A percentile compares a stretch with the other conserved stretches of the same genome.
phyloP scores from a whole-genome alignment of 2,113 vertebrate species.

The Pipra filicauda region DNA sequence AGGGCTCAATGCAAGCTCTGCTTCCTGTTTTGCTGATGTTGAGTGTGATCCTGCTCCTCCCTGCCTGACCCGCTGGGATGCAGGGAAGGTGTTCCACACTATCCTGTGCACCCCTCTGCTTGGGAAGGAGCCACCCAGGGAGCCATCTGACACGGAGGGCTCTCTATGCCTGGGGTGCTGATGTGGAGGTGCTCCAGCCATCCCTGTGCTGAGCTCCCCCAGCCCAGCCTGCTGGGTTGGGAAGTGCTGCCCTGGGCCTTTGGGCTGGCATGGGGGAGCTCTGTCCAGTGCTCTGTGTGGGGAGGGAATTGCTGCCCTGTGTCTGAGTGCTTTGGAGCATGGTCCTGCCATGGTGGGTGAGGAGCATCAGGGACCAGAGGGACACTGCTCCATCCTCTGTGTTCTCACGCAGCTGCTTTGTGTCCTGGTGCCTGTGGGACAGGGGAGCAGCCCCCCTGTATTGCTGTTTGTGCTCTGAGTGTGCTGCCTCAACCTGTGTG shows the following conservation, averaged over 20 bases:
- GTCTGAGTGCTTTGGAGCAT: background rate
- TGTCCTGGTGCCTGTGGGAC: background rate
- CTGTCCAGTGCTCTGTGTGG: background rate
- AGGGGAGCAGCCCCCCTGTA: background rate
- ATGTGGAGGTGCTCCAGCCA: background rate
- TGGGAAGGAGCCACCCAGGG: background rate
- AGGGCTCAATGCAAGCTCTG: background rate
- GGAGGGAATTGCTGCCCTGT: background rate
- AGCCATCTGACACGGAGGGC: background rate
- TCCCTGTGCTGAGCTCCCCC: background rate
- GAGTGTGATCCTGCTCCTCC: background rate
- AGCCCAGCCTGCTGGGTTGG: accelerated
- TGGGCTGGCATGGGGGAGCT: accelerated
- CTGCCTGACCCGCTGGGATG: background rate
- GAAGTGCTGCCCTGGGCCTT: background rate
- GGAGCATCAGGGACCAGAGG: background rate
- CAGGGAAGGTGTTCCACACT: background rate
- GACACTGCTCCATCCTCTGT: background rate
- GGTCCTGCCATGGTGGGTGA: accelerated
- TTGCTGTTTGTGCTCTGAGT: background rate
- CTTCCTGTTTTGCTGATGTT: background rate
- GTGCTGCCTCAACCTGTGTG: background rate
- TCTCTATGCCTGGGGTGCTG: background rate
- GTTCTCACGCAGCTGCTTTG: background rate
- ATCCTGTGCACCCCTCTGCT: background rate